Evolutionary conservation across 2,113 vertebrate genomes (phyloP), one percentile per base, ranked within the genome.

Genomic region (Patagioenas fasciata): DNA sequence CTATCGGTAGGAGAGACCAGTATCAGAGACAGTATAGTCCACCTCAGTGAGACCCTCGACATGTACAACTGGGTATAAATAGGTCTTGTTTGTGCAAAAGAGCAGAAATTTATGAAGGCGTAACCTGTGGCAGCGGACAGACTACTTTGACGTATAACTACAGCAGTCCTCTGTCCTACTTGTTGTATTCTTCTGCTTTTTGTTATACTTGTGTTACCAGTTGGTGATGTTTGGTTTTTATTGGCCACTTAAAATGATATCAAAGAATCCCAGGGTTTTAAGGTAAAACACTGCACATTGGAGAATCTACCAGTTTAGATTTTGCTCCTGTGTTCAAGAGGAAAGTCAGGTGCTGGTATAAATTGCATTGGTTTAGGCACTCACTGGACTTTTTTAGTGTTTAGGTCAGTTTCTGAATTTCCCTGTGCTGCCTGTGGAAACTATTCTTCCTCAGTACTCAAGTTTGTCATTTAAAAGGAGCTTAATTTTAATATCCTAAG

Each of bases 381-480:
- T 4, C 14, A 64, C 47, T 53, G 42, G 34, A 25, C 17, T 44
- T 80, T 19, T 5, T 67, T 61, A 44, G 31, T 65, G 50, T 85
- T 77, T 93, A 61, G n/a, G 67, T 66, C 25, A 51, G n/a, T 65
- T 85, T 80, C 65, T 75, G n/a, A 88, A 84, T 86, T 95, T 93
- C 53, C 28, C 38, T 91, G n/a, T 66, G 64, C 62, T 95, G 47
- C 72, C 57, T 1, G 0, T 64, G 74, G 66, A 87, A 78, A 67
- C 26, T 20, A 0, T 36, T 81, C 16, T 75, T 94, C 36, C 71
- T 40, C 85, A 32, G 20, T 47, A 44, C 32, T 65, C 9, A 44
- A 50, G 62, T 78, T 48, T 3, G 1, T 62, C 26, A 28, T 75
- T 56, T 29, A 79, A 78, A 95, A 80, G 21, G 47, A 71, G 20